These are phyloP conservation scores for Himalopsyche anomala DNA, from an alignment of 2,888 invertebrate species.

Conservation along the genomic window DNA sequence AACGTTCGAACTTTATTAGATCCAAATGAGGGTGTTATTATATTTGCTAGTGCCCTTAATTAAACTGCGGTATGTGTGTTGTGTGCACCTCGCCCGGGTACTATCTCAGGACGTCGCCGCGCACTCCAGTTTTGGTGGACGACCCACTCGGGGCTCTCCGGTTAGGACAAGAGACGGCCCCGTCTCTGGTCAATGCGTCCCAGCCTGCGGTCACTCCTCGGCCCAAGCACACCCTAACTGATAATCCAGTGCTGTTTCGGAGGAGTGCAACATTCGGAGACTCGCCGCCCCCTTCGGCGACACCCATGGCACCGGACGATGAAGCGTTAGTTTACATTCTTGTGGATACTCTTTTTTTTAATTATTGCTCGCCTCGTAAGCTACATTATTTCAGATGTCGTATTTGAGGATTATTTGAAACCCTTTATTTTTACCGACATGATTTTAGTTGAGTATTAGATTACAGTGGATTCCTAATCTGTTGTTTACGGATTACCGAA, in stretches of 20 bases:
- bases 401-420: too few species aligned
- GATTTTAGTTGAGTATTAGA: too few species aligned
- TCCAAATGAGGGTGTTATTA: not conserved
- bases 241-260: slow-evolving; percentile 83
- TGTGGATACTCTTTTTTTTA: not conserved
- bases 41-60: slow-evolving; percentile 16
- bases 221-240: slow-evolving; percentile 76
- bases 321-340: slow-evolving; percentile 68
- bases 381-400: not conserved
- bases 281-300: slow-evolving; percentile 75
- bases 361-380: not conserved
- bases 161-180: slow-evolving; percentile 69
- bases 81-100: slow-evolving; percentile 16
- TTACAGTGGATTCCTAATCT: too few species aligned
- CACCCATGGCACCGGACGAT: slow-evolving; percentile 71
- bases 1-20: not conserved
- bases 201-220: slow-evolving; percentile 65
- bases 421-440: too few species aligned
- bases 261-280: slow-evolving; percentile 80
- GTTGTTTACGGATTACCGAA: too few species aligned
- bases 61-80: slow-evolving; percentile 23
- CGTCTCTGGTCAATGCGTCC: slow-evolving; percentile 66
- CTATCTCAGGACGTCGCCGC: slow-evolving; percentile 80
- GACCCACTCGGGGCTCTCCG: slow-evolving; percentile 92
- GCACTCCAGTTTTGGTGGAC: slow-evolving; percentile 93